Evolutionary conservation across 2,888 invertebrate genomes (phyloP), one percentile per base, ranked within the genome.

Genomic region (Drosophila antonietae): DNA sequence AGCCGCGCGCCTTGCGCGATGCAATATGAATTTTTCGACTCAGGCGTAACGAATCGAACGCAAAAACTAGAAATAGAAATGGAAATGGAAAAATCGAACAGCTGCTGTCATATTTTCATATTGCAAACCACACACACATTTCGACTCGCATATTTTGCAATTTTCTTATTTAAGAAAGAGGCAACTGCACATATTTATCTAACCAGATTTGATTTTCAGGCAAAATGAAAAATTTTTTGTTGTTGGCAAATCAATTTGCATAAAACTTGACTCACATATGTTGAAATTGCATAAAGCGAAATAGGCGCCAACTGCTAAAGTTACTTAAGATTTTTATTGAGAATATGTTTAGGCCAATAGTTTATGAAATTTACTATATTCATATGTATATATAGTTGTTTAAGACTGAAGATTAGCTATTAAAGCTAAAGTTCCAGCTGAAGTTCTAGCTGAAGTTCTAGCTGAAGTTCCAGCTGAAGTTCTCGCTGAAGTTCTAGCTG

Each of bases 161-260:
- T 83, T 68, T 71, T 56, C 59, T 69, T 83, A 73, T 81, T 83
- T 73, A 75, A 67, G 55, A 49, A 52, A 47, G 5, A 28, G 0
- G 65, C 12, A 14, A 20, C 2, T 37, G 18, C 43, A 43, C 33
- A 69, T 69, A 67, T 74, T 28, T 60, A 66, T 39, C 56, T 63
- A 20, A n/a, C 37, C 15, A 33, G 28, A 37, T 58, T 65, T 47
- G 41, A 23, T 14, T 31, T 20, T 20, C 31, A 8, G 31, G 14
- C 63, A 56, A 65, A 79, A 84, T 68, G 76, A 68, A 79, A 68
- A 65, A 37, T 72, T 74, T 73, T 47, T 35, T 35, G 2, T 35
- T 8, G 2, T 7, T 39, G 39, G 23, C 8, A 59, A 58, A 52
- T 51, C 63, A 62, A 88, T 83, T 83, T 83, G 78, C 83, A 83